Conservation (phyloP, 2,113 vertebrate species). For the Petrocephalus zakoni region DNA sequence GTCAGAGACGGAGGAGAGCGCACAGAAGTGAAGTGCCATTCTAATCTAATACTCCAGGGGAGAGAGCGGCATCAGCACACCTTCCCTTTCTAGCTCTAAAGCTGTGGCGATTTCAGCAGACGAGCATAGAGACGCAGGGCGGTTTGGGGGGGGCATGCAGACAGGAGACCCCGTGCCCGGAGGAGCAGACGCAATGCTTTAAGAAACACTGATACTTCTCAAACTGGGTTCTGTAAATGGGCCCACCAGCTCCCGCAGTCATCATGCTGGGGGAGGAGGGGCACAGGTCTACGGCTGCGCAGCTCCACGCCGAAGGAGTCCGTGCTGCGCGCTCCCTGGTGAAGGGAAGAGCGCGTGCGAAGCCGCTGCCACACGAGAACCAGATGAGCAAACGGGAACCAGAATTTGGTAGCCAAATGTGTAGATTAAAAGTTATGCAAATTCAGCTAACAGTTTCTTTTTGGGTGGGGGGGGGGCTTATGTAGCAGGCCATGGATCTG, state of each 20-base stretch:
- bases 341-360: no score
- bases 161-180: no score
- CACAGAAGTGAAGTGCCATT: constrained; percentile 50
- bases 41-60: constrained; percentile 60
- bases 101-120: constrained; percentile 50
- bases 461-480: constrained; percentile 27
- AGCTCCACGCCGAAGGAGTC: no score
- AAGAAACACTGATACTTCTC: background rate
- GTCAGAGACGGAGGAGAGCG: constrained; percentile 54
- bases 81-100: constrained; percentile 33
- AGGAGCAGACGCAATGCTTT: no score
- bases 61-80: constrained; percentile 55
- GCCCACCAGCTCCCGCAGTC: background rate
- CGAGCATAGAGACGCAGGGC: background rate
- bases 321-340: no score
- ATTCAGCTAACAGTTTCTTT: constrained; percentile 26
- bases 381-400: constrained; percentile 30
- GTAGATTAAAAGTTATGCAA: constrained; percentile 36
- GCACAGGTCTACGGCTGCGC: no score
- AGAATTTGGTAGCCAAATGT: constrained; percentile 42
- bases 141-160: constrained; percentile 2
- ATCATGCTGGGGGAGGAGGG: background rate
- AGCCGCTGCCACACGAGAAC: background rate
- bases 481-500: constrained; percentile 20
- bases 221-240: no score